A percentile compares a stretch with the other conserved stretches of the same genome.
Evolutionary conservation across 1,140 invertebrate genomes (phyloP).

Genomic region (Lepidotrigona ventralis): DNA sequence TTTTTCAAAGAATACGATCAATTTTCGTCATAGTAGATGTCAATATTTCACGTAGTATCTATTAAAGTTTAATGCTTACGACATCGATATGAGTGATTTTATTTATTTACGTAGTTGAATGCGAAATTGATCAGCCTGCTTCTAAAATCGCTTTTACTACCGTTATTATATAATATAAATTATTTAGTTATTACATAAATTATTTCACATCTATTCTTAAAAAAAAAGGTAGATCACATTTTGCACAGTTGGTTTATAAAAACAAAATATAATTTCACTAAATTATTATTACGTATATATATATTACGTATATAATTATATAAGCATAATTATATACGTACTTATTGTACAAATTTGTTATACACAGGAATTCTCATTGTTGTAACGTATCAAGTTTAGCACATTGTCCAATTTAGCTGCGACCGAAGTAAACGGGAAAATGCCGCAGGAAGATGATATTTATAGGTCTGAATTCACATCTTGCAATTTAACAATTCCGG

Average conservation of each 20-base stretch:
- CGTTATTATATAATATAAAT: background rate
- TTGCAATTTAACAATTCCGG: background rate
- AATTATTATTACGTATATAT: too few species aligned
- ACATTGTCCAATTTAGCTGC: background rate
- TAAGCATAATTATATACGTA: background rate
- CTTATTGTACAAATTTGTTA: background rate
- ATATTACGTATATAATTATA: too few species aligned
- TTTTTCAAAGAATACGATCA: background rate
- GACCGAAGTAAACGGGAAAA: constrained; percentile 2
- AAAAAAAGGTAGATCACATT: background rate
- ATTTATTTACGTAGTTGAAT: constrained; percentile 20
- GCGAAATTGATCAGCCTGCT: background rate
- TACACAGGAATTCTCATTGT: background rate
- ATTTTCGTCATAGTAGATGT: background rate
- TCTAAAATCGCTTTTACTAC: background rate
- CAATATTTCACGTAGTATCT: background rate
- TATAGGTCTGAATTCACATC: background rate
- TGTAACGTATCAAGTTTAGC: background rate
- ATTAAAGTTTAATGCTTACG: background rate
- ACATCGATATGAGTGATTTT: background rate
- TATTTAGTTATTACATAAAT: too few species aligned
- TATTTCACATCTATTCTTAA: background rate
- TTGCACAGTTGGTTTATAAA: background rate
- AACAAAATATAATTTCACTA: background rate
- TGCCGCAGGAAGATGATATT: constrained; percentile 21